Conservation (phyloP, 1,140 invertebrate species). For the Drosophila subobscura region DNA sequence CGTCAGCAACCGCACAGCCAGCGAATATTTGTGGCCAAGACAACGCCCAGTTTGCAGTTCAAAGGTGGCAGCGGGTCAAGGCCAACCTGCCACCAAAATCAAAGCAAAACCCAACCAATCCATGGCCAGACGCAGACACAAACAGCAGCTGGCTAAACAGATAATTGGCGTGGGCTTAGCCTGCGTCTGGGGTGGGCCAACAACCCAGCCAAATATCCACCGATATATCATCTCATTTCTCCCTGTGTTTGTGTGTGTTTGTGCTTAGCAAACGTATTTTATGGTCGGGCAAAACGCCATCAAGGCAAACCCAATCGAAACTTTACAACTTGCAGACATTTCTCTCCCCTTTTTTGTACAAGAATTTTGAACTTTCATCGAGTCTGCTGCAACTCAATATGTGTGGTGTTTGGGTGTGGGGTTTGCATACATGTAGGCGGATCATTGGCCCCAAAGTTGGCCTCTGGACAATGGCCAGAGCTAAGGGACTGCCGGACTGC, state of each 20-base stretch:
- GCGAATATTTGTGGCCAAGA: constrained; percentile 27
- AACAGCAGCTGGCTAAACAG: constrained; percentile 23
- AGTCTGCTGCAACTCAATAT: constrained; percentile 33
- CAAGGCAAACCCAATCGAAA: constrained; percentile 46
- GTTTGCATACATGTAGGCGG: constrained; percentile 36
- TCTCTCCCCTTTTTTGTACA: constrained; percentile 20
- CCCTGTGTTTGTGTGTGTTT: neutral
- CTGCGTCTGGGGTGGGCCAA: constrained; percentile 13
- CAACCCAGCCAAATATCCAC: constrained; percentile 22
- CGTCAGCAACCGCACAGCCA: constrained; percentile 25
- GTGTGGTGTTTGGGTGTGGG: constrained; percentile 13
- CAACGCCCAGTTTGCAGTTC: constrained; percentile 54
- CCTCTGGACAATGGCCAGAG: constrained; percentile 34
- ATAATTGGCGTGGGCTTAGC: constrained; percentile 49
- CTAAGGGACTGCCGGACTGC: constrained; percentile 9
- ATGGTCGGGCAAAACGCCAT: constrained; percentile 35
- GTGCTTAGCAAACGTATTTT: constrained; percentile 42
- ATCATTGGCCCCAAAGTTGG: constrained; percentile 46
- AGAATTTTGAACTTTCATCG: constrained; percentile 70
- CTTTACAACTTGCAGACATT: constrained; percentile 55
- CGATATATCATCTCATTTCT: constrained; percentile 49
- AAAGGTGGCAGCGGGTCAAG: constrained; percentile 66
- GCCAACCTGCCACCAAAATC: constrained; percentile 21
- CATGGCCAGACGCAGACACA: constrained; percentile 21
- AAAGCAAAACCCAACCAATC: constrained; percentile 6